Conservation (phyloP, 2,113 vertebrate genomes). For the human (Homo sapiens) region GRCh38 chr17:68198501-68199000, state of each 20-base stretch:
- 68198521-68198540: background rate
- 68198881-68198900: background rate
- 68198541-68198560: background rate
- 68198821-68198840: background rate
- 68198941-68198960: conserved; percentile 89
- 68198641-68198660: background rate
- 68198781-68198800: background rate
- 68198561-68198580: background rate
- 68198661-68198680: background rate
- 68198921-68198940: conserved; percentile 71
- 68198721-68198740: background rate
- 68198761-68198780: background rate
- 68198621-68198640: background rate
- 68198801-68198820: background rate
- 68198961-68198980: conserved; percentile 90
- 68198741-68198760: background rate
- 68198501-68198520: background rate
- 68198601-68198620: background rate
- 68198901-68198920: conserved; percentile 39
- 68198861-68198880: background rate
- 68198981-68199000: conserved; percentile 88
- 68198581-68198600: background rate
- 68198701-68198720: background rate
- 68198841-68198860: fast-evolving
- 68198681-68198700: background rate